Base-by-base conservation (phyloP, 2,113 vertebrate genomes). In the Pteropus alecto region DNA sequence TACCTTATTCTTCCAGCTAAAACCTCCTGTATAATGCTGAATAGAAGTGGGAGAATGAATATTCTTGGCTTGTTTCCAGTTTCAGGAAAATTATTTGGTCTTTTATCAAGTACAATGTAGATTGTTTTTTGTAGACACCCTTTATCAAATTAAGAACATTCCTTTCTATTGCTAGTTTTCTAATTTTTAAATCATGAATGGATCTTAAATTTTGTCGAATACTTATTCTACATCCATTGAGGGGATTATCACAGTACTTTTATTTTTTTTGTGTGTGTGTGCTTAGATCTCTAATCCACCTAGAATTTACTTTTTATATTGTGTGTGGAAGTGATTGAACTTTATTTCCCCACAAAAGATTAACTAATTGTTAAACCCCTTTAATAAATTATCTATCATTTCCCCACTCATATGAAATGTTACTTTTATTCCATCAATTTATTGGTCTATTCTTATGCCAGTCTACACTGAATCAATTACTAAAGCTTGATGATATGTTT, bases 131-230 rank as follows among this genome's bases (percentile, higher is more conserved):
- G 43, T 21, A 81, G 58, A 43, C 35, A 22, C 1, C 65, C 48
- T 74, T 94, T 61, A 87, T 85, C 87, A 88, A 73, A 63, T 63
- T 41, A 88, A 93, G 56, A 26, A 56, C 43, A 60, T 46, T 94
- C 22, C 73, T 88, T 95, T 92, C 92, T 95, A 61, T 60, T 93
- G 41, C 74, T 87, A n/a, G 41, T 82, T 95, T 87, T 87, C 71
- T 51, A 81, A 73, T 76, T 33, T 84, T 81, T 94, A 28, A 90
- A 90, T 87, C 16, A 74, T 43, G n/a, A 92, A 48, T 35, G 46
- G 35, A 93, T 77, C 43, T 96, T 92, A 35, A 93, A 61, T 93
- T 76, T 83, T 93, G 38, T 46, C 81, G 94, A 51, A 38, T 68
- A 65, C 12, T 68, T 79, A 63, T 43, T 81, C 54, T 65, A 63